These are phyloP conservation scores for Alligator mississippiensis DNA, from an alignment of 2,113 vertebrate genomes.

Conservation along the genomic window DNA sequence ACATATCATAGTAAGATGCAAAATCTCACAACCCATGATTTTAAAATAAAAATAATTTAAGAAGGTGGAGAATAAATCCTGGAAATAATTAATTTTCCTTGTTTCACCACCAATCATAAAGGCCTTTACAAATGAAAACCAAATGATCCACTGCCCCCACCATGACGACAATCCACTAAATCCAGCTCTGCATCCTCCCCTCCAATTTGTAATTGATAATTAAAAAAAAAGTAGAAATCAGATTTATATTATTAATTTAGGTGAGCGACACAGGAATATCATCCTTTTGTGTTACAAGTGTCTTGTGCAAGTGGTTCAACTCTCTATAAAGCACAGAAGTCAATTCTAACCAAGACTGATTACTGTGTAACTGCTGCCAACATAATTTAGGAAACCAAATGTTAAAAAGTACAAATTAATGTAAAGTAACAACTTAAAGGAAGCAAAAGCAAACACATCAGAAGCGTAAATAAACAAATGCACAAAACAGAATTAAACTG, in stretches of 20 bases:
- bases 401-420: neutral
- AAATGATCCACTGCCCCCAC: neutral
- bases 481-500: neutral
- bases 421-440: neutral
- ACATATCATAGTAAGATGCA: rapidly evolving
- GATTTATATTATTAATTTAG: neutral
- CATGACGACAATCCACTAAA: rapidly evolving
- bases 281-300: neutral
- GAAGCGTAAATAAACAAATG: neutral
- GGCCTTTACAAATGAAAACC: neutral
- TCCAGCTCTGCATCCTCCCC: neutral
- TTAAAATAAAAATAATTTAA: neutral
- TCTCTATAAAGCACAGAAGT: too few relatives aligned
- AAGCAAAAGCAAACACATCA: neutral
- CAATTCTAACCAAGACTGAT: too few relatives aligned
- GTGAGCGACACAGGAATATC: too few relatives aligned
- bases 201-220: neutral
- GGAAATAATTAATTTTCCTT: neutral
- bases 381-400: too few relatives aligned
- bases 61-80: neutral
- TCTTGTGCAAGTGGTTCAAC: neutral
- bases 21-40: neutral
- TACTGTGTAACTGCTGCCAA: rapidly evolving
- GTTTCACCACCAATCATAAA: neutral
- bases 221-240: neutral